phyloP scores from a whole-genome alignment of 1,140 invertebrate genomes.

The Pogonomyrmex barbatus region DNA sequence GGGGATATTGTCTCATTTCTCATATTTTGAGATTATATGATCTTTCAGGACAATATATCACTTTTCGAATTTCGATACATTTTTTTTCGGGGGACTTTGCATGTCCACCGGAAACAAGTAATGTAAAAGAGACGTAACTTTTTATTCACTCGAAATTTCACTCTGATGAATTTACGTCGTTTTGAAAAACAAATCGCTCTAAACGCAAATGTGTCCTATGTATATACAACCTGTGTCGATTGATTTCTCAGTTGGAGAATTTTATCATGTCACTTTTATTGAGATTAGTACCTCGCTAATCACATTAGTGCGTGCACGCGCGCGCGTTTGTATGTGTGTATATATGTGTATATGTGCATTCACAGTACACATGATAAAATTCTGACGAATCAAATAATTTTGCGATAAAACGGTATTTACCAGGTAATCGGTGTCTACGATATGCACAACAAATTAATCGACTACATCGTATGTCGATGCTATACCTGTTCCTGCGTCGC shows the following conservation, averaged over 20 bases:
- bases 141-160: conserved; percentile 26
- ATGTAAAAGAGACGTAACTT: conserved; percentile 14
- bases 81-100: too few species aligned
- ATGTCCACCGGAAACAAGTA: background rate
- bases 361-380: conserved; percentile 6
- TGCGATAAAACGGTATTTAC: background rate
- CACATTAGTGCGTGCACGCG: too few species aligned
- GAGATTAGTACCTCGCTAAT: conserved; percentile 20
- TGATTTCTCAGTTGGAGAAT: background rate
- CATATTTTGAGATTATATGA: too few species aligned
- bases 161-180: background rate
- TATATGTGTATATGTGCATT: background rate
- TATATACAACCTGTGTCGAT: conserved; percentile 25
- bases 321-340: background rate
- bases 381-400: background rate
- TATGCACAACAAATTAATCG: conserved; percentile 29
- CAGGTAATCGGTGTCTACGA: background rate
- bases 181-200: conserved; percentile 3
- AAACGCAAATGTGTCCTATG: background rate
- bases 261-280: conserved; percentile 17
- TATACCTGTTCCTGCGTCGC: conserved; percentile 1
- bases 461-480: conserved; percentile 5
- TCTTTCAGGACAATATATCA: too few species aligned
- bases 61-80: too few species aligned
- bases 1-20: too few species aligned